Evolutionary conservation across 1,140 invertebrate genomes (phyloP).

Genomic region (Trichoplusia ni): DNA sequence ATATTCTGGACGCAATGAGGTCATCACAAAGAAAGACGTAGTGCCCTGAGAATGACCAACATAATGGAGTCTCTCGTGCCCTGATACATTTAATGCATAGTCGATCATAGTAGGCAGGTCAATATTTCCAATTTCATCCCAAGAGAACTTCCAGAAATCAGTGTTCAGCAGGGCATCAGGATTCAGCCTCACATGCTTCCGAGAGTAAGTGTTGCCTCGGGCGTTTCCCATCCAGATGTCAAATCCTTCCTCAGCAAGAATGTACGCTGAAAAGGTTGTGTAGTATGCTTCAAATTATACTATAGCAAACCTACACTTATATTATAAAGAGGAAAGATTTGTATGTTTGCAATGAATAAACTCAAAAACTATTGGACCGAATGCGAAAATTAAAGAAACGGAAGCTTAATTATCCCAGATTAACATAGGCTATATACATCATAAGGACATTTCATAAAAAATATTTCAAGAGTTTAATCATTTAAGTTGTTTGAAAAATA

Average conservation of each 20-base stretch:
- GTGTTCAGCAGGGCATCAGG: conserved; percentile 5
- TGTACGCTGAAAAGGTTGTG: conserved; percentile 34
- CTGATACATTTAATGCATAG: conserved; percentile 79
- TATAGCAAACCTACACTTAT: not conserved
- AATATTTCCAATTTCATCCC: conserved; percentile 83
- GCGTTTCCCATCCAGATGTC: conserved; percentile 88
- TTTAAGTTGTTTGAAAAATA: no score
- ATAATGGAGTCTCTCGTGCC: conserved; percentile 75
- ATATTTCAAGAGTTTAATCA: no score
- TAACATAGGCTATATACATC: no score
- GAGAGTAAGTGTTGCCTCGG: conserved; percentile 85
- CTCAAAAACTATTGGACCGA: no score
- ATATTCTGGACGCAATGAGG: conserved; percentile 82
- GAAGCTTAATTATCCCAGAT: no score
- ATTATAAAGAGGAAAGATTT: no score
- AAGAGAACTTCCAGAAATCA: conserved; percentile 83
- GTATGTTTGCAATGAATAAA: no score
- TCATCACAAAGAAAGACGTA: conserved; percentile 83
- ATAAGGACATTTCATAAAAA: no score
- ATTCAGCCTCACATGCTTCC: conserved; percentile 73
- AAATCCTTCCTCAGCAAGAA: conserved; percentile 74
- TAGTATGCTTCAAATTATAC: not conserved
- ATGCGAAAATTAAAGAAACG: no score
- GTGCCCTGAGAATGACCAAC: conserved; percentile 82
- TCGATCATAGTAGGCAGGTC: conserved; percentile 86